Evolutionary conservation across 2,113 vertebrate species (phyloP).

Genomic region (Triplophysa rosa): DNA sequence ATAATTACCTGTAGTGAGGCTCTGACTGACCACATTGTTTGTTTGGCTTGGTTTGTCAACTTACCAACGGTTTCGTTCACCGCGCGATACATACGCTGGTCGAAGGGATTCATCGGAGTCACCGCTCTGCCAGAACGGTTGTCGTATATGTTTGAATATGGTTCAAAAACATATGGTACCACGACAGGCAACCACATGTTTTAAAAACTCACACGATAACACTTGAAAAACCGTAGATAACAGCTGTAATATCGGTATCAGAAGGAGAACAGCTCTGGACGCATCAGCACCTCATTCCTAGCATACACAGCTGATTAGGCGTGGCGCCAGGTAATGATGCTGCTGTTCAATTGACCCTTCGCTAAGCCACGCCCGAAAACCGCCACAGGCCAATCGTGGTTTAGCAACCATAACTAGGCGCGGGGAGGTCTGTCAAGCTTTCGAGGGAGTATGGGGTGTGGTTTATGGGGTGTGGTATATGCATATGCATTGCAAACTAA

Average conservation of each 20-base stretch:
- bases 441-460: too few species aligned
- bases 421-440: too few species aligned
- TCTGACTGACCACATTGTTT: not conserved
- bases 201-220: not conserved
- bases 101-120: constrained; percentile 1
- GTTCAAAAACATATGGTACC: constrained; percentile 27
- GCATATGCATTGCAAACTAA: too few species aligned
- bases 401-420: too few species aligned
- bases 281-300: too few species aligned
- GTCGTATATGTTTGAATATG: not conserved
- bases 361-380: too few species aligned
- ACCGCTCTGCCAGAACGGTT: not conserved
- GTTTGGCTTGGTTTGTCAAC: constrained; percentile 6
- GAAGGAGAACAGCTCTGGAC: not conserved
- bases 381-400: too few species aligned
- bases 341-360: too few species aligned
- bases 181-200: constrained; percentile 46
- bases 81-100: not conserved
- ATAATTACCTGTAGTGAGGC: not conserved
- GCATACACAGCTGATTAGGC: too few species aligned
- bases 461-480: too few species aligned
- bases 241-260: not conserved
- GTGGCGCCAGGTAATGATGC: too few species aligned
- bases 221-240: not conserved
- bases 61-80: constrained; percentile 33